Base-by-base conservation (phyloP, 37 sponge, comb jelly and placozoan species). In the Oopsacas minuta region DNA sequence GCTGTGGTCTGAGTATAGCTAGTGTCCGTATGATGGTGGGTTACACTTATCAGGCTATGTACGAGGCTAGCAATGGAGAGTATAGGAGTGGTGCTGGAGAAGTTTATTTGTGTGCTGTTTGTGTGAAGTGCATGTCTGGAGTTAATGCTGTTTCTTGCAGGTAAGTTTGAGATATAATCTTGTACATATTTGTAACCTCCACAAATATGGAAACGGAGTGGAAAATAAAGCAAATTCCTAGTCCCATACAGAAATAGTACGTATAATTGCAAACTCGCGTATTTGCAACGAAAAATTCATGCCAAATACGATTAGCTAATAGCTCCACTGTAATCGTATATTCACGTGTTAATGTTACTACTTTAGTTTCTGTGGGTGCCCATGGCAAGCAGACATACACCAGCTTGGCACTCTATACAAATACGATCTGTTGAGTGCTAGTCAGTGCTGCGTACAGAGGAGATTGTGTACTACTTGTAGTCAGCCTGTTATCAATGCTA, bases 381-480 rank as follows among this genome's bases (percentile, higher is more conserved):
- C 36, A 0, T 97, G 97, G 97, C 86, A 92, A 12, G 97, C 94
- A 22, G 82, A 85, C 35, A 53, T 53, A 36, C 94, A 92, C 83
- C 97, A 94, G 53, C 84, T 97, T 8, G 97, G 97, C 8, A 92
- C 94, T 34, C 89, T 94, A 87, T 97, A 97, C 86, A 90, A 81
- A 37, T 97, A 91, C 83, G 94, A 97, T 86, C 81, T 97, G 25
- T 92, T 97, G 84, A 90, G 94, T 3, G 87, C 94, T 30, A 52
- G 87, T 34, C 94, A 91, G 22, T 97, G 97, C 82, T 97, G 97
- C 83, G 15, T 83, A 0, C 46, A 51, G 12, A 82, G 93, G 35
- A 81, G 87, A 81, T 53, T 85, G 36, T 96, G 97, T 82, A 92
- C 75, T 52, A 61, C 87, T 38, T 96, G 97, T 85, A 82, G 83